These are phyloP conservation scores for Xerus rutilus DNA, from an alignment of 2,797 vertebrate species.

Conservation along the genomic window DNA sequence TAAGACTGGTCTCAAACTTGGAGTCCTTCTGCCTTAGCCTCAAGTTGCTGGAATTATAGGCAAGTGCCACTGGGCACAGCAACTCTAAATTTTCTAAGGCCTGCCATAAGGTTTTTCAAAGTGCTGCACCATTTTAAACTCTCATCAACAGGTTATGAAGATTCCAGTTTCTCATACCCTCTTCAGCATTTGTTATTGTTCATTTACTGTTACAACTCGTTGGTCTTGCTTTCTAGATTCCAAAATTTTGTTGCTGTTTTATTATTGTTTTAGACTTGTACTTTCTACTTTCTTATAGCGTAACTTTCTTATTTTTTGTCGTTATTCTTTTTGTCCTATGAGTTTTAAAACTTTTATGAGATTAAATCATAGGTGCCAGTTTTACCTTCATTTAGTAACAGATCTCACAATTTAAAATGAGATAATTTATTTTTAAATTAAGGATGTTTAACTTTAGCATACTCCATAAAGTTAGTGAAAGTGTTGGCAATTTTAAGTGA, in stretches of 20 bases:
- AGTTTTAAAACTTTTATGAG: neutral
- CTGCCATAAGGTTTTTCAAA: neutral
- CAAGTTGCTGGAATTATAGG: neutral
- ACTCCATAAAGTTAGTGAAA: neutral
- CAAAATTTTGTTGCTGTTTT: neutral
- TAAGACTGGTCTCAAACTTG: neutral
- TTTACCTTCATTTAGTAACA: neutral
- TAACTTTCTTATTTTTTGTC: neutral
- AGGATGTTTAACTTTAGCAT: neutral
- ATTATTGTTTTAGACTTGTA: neutral
- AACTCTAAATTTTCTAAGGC: conserved; percentile 6
- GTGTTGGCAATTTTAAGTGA: neutral
- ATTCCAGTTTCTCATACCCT: neutral
- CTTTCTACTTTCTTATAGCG: too few species aligned
- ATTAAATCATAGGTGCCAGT: neutral
- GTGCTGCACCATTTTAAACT: neutral
- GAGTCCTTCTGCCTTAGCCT: neutral
- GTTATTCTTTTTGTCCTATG: neutral
- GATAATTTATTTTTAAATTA: conserved; percentile 34
- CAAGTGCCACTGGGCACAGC: neutral
- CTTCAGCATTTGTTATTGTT: neutral
- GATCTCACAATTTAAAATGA: neutral
- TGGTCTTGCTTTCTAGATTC: neutral
- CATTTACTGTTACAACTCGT: neutral
- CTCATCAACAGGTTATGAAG: neutral